phyloP scores from a whole-genome alignment of 2,888 invertebrate species.

The Coleophora flavipennella region DNA sequence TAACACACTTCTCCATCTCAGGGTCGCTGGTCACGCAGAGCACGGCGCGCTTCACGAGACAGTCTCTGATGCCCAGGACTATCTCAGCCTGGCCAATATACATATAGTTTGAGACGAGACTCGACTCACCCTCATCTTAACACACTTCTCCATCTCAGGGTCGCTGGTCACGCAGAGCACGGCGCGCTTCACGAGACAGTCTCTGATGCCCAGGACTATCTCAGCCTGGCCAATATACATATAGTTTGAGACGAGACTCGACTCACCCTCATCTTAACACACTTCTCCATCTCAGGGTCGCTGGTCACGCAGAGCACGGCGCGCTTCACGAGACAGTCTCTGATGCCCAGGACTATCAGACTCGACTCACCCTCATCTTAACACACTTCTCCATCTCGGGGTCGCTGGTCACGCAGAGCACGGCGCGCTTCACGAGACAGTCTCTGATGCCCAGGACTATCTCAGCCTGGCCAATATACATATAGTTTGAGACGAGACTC shows the following conservation, averaged over 20 bases:
- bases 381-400: constrained; percentile 92
- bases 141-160: constrained; percentile 90
- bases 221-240: constrained; percentile 77
- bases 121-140: constrained; percentile 89
- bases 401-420: constrained; percentile 92
- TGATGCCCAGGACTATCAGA: constrained; percentile 80
- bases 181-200: constrained; percentile 89
- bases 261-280: constrained; percentile 89
- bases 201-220: constrained; percentile 80
- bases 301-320: constrained; percentile 94
- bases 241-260: too few relatives aligned
- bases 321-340: constrained; percentile 87
- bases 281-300: constrained; percentile 90
- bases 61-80: constrained; percentile 83
- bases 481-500: too few relatives aligned
- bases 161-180: constrained; percentile 93
- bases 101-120: too few relatives aligned
- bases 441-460: constrained; percentile 82
- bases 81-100: constrained; percentile 76
- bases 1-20: constrained; percentile 92
- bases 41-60: constrained; percentile 88
- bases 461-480: constrained; percentile 76
- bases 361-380: constrained; percentile 89
- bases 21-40: constrained; percentile 93
- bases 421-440: constrained; percentile 89